A percentile compares a stretch with the other conserved stretches of the same genome.
Evolutionary conservation across 2,797 vertebrate species (phyloP).

Genomic region (Sebastes nivosus): DNA sequence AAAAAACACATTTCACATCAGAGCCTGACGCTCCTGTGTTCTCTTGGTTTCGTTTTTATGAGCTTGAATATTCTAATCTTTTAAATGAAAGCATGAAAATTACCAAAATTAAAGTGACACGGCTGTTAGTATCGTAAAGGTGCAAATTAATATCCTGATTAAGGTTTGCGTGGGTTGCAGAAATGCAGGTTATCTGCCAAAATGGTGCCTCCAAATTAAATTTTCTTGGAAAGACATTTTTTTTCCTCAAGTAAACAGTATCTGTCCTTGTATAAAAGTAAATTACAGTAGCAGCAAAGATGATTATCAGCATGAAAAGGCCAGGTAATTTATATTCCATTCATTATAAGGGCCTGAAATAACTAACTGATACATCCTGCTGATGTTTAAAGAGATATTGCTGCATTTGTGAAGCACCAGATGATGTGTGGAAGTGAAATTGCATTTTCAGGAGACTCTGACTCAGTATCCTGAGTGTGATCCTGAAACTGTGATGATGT

Average conservation of each 20-base stretch:
- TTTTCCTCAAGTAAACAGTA: background rate
- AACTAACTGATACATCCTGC: background rate
- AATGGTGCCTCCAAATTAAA: conserved; percentile 17
- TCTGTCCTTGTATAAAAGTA: background rate
- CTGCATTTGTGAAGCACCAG: background rate
- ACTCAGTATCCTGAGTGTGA: background rate
- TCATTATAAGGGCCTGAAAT: background rate
- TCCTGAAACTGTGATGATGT: background rate
- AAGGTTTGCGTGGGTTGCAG: conserved; percentile 30
- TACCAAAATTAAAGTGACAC: conserved; percentile 33
- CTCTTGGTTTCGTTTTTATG: background rate
- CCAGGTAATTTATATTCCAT: background rate
- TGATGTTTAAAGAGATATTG: background rate
- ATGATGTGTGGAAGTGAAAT: background rate
- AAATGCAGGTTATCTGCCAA: conserved; percentile 18
- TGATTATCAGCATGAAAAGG: background rate
- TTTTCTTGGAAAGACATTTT: background rate
- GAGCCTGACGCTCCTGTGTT: background rate
- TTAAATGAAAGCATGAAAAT: conserved; percentile 31
- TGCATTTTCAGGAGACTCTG: background rate
- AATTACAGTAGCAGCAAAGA: background rate
- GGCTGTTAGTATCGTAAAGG: conserved; percentile 31
- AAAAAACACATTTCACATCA: background rate
- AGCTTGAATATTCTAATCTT: conserved; percentile 19
- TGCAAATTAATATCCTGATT: conserved; percentile 40